Conservation (phyloP, 2,888 invertebrate species). For the Caenorhabditis becei region DNA sequence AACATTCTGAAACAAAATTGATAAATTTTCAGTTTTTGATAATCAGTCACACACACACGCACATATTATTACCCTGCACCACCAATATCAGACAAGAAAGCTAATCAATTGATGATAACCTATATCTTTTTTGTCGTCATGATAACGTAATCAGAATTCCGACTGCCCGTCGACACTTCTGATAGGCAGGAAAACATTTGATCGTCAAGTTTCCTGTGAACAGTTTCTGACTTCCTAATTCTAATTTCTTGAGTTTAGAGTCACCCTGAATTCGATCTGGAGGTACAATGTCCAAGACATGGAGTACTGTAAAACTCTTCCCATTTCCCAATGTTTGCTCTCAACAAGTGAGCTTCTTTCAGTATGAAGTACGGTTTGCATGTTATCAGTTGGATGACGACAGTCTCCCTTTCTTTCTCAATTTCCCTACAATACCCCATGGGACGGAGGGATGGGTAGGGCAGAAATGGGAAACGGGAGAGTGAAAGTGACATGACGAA, state of each 20-base stretch:
- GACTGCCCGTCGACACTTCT: background rate
- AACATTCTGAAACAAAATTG: constrained; percentile 33
- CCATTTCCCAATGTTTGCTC: constrained; percentile 52
- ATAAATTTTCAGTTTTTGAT: constrained; percentile 47
- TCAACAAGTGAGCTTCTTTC: constrained; percentile 47
- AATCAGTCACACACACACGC: constrained; percentile 39
- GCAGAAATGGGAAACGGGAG: background rate
- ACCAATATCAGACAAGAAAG: constrained; percentile 50
- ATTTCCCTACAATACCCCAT: background rate
- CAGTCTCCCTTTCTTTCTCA: constrained; percentile 21
- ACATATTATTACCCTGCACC: constrained; percentile 42
- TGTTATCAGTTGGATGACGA: constrained; percentile 52
- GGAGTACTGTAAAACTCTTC: constrained; percentile 24
- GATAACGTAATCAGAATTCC: constrained; percentile 41
- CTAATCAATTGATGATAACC: constrained; percentile 61
- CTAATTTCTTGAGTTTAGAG: too few relatives aligned
- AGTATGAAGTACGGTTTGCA: constrained; percentile 35
- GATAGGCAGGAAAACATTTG: background rate
- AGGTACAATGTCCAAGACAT: constrained; percentile 45
- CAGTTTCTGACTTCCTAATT: too few relatives aligned
- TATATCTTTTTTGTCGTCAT: constrained; percentile 26
- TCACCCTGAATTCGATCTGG: background rate
- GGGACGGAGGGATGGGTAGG: background rate
- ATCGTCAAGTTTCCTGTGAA: too few relatives aligned
- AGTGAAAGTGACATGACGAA: background rate